A percentile compares a stretch with the other conserved stretches of the same genome.
These are phyloP conservation scores for Zygogramma bicolorata DNA, from an alignment of 2,888 invertebrate species.

Conservation along the genomic window DNA sequence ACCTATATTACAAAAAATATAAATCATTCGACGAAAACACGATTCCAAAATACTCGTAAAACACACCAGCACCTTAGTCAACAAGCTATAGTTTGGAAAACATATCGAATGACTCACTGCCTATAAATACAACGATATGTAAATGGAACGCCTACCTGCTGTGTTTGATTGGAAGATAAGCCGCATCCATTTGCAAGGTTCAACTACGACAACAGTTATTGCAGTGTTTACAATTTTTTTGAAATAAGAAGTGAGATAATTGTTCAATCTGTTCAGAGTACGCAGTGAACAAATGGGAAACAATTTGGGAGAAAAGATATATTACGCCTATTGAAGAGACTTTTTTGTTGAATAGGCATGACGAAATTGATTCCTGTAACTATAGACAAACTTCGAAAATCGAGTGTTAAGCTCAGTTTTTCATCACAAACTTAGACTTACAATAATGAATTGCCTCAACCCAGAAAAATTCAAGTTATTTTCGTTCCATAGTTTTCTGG, in stretches of 20 bases:
- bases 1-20: no score
- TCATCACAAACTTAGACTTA: no score
- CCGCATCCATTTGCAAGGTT: slow-evolving; percentile 1
- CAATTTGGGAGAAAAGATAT: no score
- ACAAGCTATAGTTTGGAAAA: background rate
- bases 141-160: background rate
- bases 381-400: no score
- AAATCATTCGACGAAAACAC: background rate
- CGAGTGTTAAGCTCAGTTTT: no score
- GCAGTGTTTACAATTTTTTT: no score
- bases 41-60: background rate
- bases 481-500: no score
- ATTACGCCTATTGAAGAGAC: no score
- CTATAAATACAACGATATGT: slow-evolving; percentile 1
- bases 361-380: no score
- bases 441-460: no score
- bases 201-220: background rate
- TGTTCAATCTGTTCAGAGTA: background rate
- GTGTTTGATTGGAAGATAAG: background rate
- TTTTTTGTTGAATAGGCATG: no score
- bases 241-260: background rate
- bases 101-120: background rate
- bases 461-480: no score
- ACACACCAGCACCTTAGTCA: background rate
- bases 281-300: background rate